These are phyloP conservation scores for Buphagus erythrorhynchus DNA, from an alignment of 2,797 vertebrate genomes.

Conservation along the genomic window DNA sequence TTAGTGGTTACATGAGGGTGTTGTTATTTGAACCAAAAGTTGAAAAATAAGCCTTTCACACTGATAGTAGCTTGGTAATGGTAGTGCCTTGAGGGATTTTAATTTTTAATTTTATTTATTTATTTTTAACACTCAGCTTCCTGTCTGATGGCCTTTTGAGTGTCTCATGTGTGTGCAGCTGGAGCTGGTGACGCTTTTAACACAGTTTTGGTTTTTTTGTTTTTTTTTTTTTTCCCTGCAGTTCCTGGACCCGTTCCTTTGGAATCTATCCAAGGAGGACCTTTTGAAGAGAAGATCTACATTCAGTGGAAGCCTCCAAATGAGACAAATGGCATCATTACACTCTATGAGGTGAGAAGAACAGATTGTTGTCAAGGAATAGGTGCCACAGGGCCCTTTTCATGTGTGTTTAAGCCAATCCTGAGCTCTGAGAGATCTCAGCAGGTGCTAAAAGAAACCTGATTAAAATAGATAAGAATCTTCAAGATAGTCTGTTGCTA, in stretches of 20 bases:
- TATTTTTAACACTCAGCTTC: background rate
- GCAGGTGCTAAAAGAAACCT: slow-evolving; percentile 6
- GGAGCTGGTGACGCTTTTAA: background rate
- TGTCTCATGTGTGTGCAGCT: background rate
- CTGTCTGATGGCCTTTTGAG: background rate
- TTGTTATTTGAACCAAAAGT: background rate
- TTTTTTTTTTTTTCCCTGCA: slow-evolving; percentile 24
- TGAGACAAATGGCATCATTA: slow-evolving; percentile 97
- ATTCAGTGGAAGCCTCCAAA: slow-evolving; percentile 98
- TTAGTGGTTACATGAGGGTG: background rate
- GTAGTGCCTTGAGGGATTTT: background rate
- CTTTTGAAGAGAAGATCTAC: slow-evolving; percentile 97
- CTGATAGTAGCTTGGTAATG: background rate
- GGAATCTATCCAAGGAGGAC: slow-evolving; percentile 94
- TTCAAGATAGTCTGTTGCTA: background rate
- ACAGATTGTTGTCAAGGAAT: slow-evolving; percentile 27
- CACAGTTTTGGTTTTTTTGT: too few relatives aligned
- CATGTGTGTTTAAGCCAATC: background rate
- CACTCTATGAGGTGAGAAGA: slow-evolving; percentile 90
- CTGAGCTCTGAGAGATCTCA: slow-evolving; percentile 8
- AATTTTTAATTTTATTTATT: background rate
- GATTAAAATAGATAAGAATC: slow-evolving; percentile 14
- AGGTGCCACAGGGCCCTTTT: background rate
- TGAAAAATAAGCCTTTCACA: background rate
- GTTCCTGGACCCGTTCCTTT: slow-evolving; percentile 91